Evolutionary conservation across 2,888 invertebrate genomes (phyloP).

Genomic region (Pristionchus maxplancki): DNA sequence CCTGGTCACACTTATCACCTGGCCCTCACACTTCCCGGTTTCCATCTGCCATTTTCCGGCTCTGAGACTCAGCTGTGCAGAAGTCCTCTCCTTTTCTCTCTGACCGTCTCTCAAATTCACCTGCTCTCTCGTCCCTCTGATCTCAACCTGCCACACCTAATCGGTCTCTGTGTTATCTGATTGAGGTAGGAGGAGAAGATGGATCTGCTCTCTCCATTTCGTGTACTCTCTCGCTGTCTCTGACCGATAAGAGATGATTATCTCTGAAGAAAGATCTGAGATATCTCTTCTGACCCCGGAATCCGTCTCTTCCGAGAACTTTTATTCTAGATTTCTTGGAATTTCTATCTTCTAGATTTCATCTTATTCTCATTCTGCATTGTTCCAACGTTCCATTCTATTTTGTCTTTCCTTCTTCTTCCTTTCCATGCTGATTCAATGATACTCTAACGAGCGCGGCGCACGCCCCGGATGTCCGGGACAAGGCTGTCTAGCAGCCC

Average conservation of each 20-base stretch:
- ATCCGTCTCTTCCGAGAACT: neutral
- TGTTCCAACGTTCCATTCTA: neutral
- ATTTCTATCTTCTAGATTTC: neutral
- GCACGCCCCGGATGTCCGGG: neutral
- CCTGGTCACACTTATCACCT: neutral
- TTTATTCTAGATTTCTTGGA: neutral
- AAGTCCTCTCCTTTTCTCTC: conserved; percentile 4
- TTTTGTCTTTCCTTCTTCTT: neutral
- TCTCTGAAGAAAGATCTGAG: neutral
- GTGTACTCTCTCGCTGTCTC: neutral
- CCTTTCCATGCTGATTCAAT: conserved; percentile 4
- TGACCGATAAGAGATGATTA: neutral
- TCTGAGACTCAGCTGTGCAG: neutral
- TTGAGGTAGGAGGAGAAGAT: neutral
- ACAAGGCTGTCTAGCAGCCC: neutral
- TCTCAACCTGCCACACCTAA: conserved; percentile 17
- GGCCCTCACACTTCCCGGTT: neutral
- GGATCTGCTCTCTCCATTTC: neutral
- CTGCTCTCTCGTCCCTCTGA: neutral
- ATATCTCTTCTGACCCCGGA: neutral
- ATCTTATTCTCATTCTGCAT: neutral
- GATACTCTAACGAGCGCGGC: conserved; percentile 15
- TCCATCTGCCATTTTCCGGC: neutral
- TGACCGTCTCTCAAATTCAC: neutral
- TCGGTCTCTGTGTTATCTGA: conserved; percentile 12